Conservation (phyloP, 1,140 invertebrate species). For the Drosophila persimilis region DNA sequence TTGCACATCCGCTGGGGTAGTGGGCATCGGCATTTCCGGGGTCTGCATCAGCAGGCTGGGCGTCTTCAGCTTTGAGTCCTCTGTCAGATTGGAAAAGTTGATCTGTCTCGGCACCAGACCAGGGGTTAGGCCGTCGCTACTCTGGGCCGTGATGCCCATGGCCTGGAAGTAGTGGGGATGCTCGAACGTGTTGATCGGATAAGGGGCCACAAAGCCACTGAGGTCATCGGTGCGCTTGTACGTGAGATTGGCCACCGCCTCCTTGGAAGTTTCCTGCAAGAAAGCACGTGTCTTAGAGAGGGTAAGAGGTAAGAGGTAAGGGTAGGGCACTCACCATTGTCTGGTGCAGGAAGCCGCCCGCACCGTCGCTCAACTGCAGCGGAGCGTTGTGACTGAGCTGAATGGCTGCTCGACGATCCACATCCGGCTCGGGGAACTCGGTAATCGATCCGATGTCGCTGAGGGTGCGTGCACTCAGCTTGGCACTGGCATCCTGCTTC, state of each 20-base stretch:
- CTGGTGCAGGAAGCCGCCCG: slow-evolving; percentile 62
- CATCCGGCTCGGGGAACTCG: slow-evolving; percentile 86
- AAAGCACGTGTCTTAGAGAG: neutral
- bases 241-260: slow-evolving; percentile 73
- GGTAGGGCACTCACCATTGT: slow-evolving; percentile 72
- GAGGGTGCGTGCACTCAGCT: slow-evolving; percentile 86
- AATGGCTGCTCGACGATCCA: slow-evolving; percentile 84
- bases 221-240: slow-evolving; percentile 76
- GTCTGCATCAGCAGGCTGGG: slow-evolving; percentile 74
- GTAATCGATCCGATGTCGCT: slow-evolving; percentile 89
- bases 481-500: slow-evolving; percentile 82
- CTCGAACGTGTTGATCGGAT: slow-evolving; percentile 73
- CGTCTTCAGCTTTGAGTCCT: slow-evolving; percentile 83
- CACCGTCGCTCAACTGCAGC: slow-evolving; percentile 55
- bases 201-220: slow-evolving; percentile 61
- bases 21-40: slow-evolving; percentile 54
- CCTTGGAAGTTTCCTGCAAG: slow-evolving; percentile 75
- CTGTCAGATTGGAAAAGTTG: slow-evolving; percentile 76
- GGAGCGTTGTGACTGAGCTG: slow-evolving; percentile 56
- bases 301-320: neutral
- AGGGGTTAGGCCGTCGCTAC: slow-evolving; percentile 60
- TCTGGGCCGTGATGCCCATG: slow-evolving; percentile 50
- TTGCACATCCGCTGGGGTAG: slow-evolving; percentile 36
- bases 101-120: slow-evolving; percentile 76
- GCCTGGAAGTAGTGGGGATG: slow-evolving; percentile 79